phyloP scores from a whole-genome alignment of 2,113 vertebrate species.

The Laterallus jamaicensis region DNA sequence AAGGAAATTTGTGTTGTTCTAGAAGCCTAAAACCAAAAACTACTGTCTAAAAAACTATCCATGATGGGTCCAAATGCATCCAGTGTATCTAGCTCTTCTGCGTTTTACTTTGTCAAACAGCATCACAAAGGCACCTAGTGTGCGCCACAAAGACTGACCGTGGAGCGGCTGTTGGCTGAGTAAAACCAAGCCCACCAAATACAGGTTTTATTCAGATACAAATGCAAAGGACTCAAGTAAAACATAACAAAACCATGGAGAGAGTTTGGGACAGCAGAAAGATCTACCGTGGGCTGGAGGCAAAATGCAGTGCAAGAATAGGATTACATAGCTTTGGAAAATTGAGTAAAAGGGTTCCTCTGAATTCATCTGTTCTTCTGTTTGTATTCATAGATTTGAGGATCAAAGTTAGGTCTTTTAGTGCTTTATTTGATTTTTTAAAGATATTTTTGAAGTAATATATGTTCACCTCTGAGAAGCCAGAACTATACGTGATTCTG shows the following conservation, averaged over 20 bases:
- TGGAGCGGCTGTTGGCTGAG: not conserved
- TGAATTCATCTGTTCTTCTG: not conserved
- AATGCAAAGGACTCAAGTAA: not conserved
- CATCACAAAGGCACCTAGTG: not conserved
- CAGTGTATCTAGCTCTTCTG: not conserved
- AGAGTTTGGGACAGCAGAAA: not conserved
- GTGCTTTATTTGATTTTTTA: not conserved
- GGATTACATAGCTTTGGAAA: not conserved
- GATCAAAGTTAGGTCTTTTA: not conserved
- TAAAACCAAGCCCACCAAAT: not conserved
- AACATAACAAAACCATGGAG: not conserved
- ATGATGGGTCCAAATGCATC: not conserved
- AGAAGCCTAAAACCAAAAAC: not conserved
- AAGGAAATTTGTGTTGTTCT: not conserved
- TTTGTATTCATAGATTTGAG: rapidly evolving
- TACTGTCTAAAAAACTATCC: not conserved
- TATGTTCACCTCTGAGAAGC: not conserved
- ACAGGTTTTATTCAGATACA: not conserved
- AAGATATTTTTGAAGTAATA: not conserved
- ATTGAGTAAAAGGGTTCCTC: not conserved
- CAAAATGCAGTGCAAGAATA: not conserved
- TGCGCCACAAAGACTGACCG: not conserved
- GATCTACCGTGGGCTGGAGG: not conserved
- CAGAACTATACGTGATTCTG: not conserved
- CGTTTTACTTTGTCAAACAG: not conserved